Conservation (phyloP, 2,888 invertebrate species). For the Drosophila lacicola region DNA sequence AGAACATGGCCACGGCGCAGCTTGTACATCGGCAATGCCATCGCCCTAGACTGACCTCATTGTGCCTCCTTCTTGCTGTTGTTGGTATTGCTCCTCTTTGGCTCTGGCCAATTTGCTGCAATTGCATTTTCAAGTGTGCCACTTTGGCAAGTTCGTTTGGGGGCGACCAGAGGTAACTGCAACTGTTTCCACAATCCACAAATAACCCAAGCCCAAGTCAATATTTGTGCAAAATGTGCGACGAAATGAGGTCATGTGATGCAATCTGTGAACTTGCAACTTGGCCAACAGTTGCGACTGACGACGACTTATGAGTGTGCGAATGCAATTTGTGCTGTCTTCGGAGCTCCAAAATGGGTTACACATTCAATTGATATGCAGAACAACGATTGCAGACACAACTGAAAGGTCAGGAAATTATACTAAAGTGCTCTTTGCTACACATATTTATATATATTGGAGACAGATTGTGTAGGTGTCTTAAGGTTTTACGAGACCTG, state of each 20-base stretch:
- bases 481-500: too few species aligned
- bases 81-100: slow-evolving; percentile 44
- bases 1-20: slow-evolving; percentile 74
- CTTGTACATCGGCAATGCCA: slow-evolving; percentile 62
- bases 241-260: slow-evolving; percentile 67
- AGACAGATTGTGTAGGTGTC: not conserved
- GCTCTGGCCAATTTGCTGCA: slow-evolving; percentile 74
- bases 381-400: slow-evolving; percentile 19
- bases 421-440: slow-evolving; percentile 11
- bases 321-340: slow-evolving; percentile 45
- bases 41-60: slow-evolving; percentile 80
- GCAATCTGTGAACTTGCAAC: slow-evolving; percentile 66
- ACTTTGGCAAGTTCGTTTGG: slow-evolving; percentile 62
- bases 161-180: slow-evolving; percentile 24
- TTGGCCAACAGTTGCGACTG: slow-evolving; percentile 14
- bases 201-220: slow-evolving; percentile 54
- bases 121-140: slow-evolving; percentile 76
- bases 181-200: slow-evolving; percentile 23
- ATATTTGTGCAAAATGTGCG: slow-evolving; percentile 69
- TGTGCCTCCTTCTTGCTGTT: slow-evolving; percentile 38
- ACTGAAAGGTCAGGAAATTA: slow-evolving; percentile 45
- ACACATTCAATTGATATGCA: slow-evolving; percentile 54
- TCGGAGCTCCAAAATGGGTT: slow-evolving; percentile 31
- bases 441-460: not conserved
- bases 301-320: slow-evolving; percentile 34